Evolutionary conservation across 1,140 invertebrate species (phyloP), one percentile per base, ranked within the genome.

Genomic region (Physella acuta): DNA sequence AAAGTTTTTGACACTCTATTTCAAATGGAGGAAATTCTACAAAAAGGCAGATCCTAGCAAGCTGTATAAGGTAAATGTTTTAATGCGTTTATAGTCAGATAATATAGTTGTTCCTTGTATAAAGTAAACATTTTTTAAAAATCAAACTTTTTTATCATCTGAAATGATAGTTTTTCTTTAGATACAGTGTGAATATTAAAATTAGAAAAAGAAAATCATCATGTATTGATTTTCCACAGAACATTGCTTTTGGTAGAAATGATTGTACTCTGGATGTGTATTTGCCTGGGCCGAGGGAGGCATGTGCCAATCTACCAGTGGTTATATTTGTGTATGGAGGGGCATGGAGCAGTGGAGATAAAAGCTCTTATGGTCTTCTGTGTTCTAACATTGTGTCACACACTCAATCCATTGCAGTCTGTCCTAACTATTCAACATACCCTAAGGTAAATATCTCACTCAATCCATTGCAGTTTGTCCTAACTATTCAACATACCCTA

Each of bases 311-410:
- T 8, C 30, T 63, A 17, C 82, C 83, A 28, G 78, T 84, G 51
- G 74, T 84, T 1, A 69, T 84, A 17, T 84, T 83, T 78, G 68
- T 83, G 11, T 83, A 78, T 76, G 83, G 83, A 44, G 82, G 82
- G 26, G 70, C 79, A 0, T 84, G 83, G 83, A 71, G 77, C 16
- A 76, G 76, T 24, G 82, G 82, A 30, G 76, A 83, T 67, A 84
- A 84, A 65, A 78, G 68, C 28, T 83, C 82, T 76, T 84, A 83
- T 72, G 78, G 80, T 8, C 64, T 79, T 17, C 64, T 84, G 33
- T 84, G 81, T 68, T 74, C 72, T 31, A 73, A 82, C 39, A 39
- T 84, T 39, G 79, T 79, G 2, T 67, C 78, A 37, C 76, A 74
- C 64, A 69, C 82, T 16, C 67, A 76, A 51, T 73, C 71, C 4